Base-by-base conservation (phyloP, 2,888 invertebrate species). In the Diachrysia chrysitis region DNA sequence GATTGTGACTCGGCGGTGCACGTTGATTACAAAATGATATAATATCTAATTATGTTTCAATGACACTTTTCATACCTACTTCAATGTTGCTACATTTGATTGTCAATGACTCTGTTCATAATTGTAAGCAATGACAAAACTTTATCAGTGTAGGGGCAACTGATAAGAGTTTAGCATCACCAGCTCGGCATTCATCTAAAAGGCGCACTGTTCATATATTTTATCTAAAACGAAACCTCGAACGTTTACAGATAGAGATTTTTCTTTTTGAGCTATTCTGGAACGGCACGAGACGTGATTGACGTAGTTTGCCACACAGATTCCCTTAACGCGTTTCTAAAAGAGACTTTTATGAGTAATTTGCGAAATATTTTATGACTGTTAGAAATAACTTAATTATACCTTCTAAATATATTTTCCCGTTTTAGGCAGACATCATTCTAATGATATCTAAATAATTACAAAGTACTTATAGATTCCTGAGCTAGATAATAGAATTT, bases 301-400 rank as follows among this genome's bases (percentile, higher is more conserved):
- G 86, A 88, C 87, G 85, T 79, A 84, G 78, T 87, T 85, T 79
- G 83, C 81, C 76, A 81, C 78, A 83, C 74, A 78, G 78, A 79
- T 76, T 82, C 83, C 87, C 82, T 85, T 82, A 80, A 79, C 79
- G 81, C 73, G 77, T 81, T 83, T 81, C 79, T 85, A 80, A 85
- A 85, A 84, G 68, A 78, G 75, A 82, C 76, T 75, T 86, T 83
- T 82, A 85, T 81, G 83, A 83, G 72, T 75, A 84, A 79, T 82
- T 82, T 84, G 73, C 73, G 77, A 84, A 83, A 84, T 83, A 83
- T 83, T 85, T 87, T 80, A 85, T 74, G 82, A 80, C 62, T 71
- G 79, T 85, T 79, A 83, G 66, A 82, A 84, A 81, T 83, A 85
- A 84, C 79, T 81, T 72, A 63, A 83, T 82, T 78, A 83, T 78